Evolutionary conservation across 2,113 vertebrate genomes (phyloP), one percentile per base, ranked within the genome.

Genomic region (Camelus dromedarius): DNA sequence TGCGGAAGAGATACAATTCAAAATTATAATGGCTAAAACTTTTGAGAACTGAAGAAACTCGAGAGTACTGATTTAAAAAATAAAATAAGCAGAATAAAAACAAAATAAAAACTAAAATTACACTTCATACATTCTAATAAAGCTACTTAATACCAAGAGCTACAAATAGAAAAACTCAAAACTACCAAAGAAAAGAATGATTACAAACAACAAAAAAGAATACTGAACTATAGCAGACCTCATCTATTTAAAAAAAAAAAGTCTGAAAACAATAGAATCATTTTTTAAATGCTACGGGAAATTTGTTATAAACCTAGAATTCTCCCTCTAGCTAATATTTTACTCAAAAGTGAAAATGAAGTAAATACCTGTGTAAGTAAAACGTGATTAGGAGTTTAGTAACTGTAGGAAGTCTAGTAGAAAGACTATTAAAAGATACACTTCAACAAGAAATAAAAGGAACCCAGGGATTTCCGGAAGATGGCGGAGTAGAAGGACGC

Each of bases 321-420:
- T 93, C n/a, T 93, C 60, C 50, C 30, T 35, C 22, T 8, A 89
- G 24, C 11, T 66, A 22, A 50, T 70, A 30, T 87, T 87, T 96
- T 73, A 52, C 72, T 88, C 91, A 84, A 94, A 88, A 72, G 46
- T 52, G 14, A 50, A 62, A 85, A 52, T 28, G 89, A 92, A 62
- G 69, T 66, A 93, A 90, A 79, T 46, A 48, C 10, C 30, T 54
- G 1, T 52, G 30, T 85, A 94, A n/a, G 9, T 20, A 93, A 93
- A 89, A 96, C 35, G 48, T 67, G 30, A 80, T 42, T 75, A 77
- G 30, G 19, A 80, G 8, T 48, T 85, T 75, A 80, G 54, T 8
- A 89, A 24, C 12, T 84, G 5, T 85, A 28, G 32, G 26, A 62
- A 38, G 18, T 58, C 6, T 89, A 52, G 10, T 12, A 13, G 11